Evolutionary conservation across 2,113 vertebrate genomes (phyloP).

Genomic region (Sebastes fasciatus): DNA sequence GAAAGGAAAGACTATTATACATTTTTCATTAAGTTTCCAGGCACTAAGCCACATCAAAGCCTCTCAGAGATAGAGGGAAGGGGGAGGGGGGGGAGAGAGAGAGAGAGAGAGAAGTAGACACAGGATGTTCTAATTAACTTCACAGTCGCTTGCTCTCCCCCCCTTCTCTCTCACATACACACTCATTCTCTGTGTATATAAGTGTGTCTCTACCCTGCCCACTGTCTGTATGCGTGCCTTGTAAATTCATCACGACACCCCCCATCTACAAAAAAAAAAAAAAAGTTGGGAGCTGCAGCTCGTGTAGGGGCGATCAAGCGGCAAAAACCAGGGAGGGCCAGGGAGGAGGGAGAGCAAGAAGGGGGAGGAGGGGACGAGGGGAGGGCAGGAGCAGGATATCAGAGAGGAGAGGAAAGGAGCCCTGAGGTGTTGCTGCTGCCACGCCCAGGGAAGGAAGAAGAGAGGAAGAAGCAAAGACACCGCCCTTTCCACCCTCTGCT

Average conservation of each 20-base stretch:
- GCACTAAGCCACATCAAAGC: constrained; percentile 87
- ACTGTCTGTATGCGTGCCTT: constrained; percentile 62
- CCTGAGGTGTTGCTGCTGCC: constrained; percentile 71
- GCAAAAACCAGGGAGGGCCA: constrained; percentile 30
- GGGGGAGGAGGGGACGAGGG: neutral
- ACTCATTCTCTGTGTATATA: constrained; percentile 49
- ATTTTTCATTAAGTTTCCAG: constrained; percentile 88
- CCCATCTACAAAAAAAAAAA: constrained; percentile 6
- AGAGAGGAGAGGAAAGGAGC: constrained; percentile 46
- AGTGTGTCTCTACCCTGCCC: constrained; percentile 64
- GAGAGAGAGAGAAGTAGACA: constrained; percentile 60
- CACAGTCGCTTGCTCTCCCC: constrained; percentile 73
- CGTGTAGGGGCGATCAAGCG: constrained; percentile 59
- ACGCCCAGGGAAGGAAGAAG: constrained; percentile 61
- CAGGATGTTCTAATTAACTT: constrained; percentile 88
- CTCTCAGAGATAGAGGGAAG: constrained; percentile 72
- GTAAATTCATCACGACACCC: constrained; percentile 75
- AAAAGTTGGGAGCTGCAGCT: constrained; percentile 47
- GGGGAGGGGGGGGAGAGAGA: constrained; percentile 11
- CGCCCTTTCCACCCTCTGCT: constrained; percentile 40
- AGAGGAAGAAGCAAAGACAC: constrained; percentile 40
- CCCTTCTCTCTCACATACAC: constrained; percentile 33
- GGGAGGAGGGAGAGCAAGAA: neutral
- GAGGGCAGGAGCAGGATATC: constrained; percentile 48
- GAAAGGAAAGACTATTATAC: constrained; percentile 83